Base-by-base conservation (phyloP, 2,888 invertebrate genomes). In the Chymomyza procnemis region DNA sequence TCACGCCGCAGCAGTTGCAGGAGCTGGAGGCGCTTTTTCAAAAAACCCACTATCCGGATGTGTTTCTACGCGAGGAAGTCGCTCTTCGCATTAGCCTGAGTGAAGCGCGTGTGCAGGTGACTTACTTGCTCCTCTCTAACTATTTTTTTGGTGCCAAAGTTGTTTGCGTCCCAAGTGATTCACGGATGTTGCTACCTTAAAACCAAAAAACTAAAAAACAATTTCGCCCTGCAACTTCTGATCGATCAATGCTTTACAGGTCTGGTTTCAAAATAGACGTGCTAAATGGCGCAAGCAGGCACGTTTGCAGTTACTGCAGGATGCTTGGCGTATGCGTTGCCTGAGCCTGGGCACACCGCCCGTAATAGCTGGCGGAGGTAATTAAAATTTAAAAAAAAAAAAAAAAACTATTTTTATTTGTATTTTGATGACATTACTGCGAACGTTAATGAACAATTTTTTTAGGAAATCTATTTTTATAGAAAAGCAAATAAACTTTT, bases 1-100 rank as follows among this genome's bases (percentile, higher is more conserved):
- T 98, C 90, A 97, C 97, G 30, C 97, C 97, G 1, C 97, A 97
- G 90, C 98, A 98, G 91, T 92, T 98, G 58, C 96, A 96, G 88
- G 97, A 97, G 88, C 91, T 98, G 85, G 98, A 98, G 90, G 95
- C 96, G 0, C 93, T 98, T 21, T 98, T 98, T 91, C 97, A 97
- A 90, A 97, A 97, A 91, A 98, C 97, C 0, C 97, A 97, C 88
- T 98, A 98, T 90, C 98, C 97, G 5, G 97, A 97, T 88, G 97
- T 97, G 21, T 91, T 91, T 67, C 76, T 91, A 73, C 93, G 97
- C 80, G 98, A 98, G 90, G 97, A 97, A 91, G 96, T 97, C 8
- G 98, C 98, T 0, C 91, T 97, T 68, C 93, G 97, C 89, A 97
- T 97, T 83, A 97, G 95, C 89, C 92, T 98, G 6, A 97, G 97